Percentiles rank a stretch among this genome's conserved stretches.
Conservation (phyloP, 1,140 invertebrate genomes). For the Drosophila nasuta region DNA sequence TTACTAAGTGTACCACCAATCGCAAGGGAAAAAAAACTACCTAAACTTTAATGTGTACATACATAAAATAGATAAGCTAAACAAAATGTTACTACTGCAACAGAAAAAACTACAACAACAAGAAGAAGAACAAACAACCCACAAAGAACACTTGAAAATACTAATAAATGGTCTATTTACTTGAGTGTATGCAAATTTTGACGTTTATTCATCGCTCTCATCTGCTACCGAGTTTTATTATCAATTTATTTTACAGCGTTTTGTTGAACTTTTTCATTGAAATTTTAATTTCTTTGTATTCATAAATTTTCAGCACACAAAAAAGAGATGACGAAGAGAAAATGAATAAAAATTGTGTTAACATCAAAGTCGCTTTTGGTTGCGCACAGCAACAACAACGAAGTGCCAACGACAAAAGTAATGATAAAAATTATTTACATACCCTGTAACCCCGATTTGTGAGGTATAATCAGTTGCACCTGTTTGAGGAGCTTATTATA, state of each 20-base stretch:
- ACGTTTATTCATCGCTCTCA: constrained; percentile 23
- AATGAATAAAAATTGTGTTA: constrained; percentile 13
- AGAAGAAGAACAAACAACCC: background rate
- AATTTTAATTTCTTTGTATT: constrained; percentile 48
- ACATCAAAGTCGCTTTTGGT: constrained; percentile 46
- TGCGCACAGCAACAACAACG: constrained; percentile 36
- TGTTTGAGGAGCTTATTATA: too few species aligned
- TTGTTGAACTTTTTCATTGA: constrained; percentile 17
- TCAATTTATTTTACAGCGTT: constrained; percentile 13
- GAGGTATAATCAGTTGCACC: background rate
- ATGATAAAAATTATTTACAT: constrained; percentile 29
- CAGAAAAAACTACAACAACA: background rate
- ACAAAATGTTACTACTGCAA: constrained; percentile 1
- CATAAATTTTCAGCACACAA: constrained; percentile 26
- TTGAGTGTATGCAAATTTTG: constrained; percentile 60
- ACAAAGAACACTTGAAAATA: constrained; percentile 33
- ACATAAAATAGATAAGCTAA: constrained; percentile 1
- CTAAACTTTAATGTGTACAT: background rate
- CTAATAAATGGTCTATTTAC: constrained; percentile 74
- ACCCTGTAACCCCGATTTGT: background rate
- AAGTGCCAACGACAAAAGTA: constrained; percentile 23
- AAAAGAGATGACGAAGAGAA: background rate
- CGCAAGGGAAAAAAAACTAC: constrained; percentile 2
- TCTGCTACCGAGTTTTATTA: background rate
- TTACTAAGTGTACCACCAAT: constrained; percentile 10